Conservation (phyloP, 2,888 invertebrate genomes). For the Ormyrus rosae region DNA sequence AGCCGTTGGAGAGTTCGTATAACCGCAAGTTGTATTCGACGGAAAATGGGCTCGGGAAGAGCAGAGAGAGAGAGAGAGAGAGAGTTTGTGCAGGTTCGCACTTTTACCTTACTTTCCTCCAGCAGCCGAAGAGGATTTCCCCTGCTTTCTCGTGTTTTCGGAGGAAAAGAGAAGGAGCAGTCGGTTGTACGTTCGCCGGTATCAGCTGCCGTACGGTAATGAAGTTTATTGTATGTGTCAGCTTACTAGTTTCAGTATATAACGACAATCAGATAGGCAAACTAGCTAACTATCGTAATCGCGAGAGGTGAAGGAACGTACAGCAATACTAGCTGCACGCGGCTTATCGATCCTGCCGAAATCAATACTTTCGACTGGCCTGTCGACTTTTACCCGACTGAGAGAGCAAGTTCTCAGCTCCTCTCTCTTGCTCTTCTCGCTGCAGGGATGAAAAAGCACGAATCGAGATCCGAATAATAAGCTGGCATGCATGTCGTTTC, state of each 20-base stretch:
- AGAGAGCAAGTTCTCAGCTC: neutral
- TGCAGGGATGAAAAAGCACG: slow-evolving; percentile 6
- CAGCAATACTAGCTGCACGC: slow-evolving; percentile 15
- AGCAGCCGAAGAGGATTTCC: neutral
- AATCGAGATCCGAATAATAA: slow-evolving; percentile 47
- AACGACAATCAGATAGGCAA: slow-evolving; percentile 63
- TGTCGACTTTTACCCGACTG: neutral
- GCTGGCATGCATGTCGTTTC: slow-evolving; percentile 40
- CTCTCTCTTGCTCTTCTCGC: neutral
- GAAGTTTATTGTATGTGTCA: slow-evolving; percentile 65
- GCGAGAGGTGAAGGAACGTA: slow-evolving; percentile 56
- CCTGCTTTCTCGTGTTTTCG: slow-evolving; percentile 50
- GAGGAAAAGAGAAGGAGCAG: neutral
- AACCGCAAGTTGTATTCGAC: slow-evolving; percentile 66
- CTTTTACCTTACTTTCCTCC: slow-evolving; percentile 46
- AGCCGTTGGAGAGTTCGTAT: slow-evolving; percentile 61
- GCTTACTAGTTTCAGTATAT: slow-evolving; percentile 60
- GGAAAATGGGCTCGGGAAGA: slow-evolving; percentile 64
- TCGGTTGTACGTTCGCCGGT: neutral
- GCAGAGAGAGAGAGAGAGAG: neutral
- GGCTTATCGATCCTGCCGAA: slow-evolving; percentile 50
- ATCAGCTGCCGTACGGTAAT: slow-evolving; percentile 55
- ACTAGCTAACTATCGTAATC: slow-evolving; percentile 60
- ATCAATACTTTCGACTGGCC: slow-evolving; percentile 51
- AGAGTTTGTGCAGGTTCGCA: slow-evolving; percentile 52